phyloP scores from a whole-genome alignment of 2,797 vertebrate genomes.

The Micropoecilia bifurca region DNA sequence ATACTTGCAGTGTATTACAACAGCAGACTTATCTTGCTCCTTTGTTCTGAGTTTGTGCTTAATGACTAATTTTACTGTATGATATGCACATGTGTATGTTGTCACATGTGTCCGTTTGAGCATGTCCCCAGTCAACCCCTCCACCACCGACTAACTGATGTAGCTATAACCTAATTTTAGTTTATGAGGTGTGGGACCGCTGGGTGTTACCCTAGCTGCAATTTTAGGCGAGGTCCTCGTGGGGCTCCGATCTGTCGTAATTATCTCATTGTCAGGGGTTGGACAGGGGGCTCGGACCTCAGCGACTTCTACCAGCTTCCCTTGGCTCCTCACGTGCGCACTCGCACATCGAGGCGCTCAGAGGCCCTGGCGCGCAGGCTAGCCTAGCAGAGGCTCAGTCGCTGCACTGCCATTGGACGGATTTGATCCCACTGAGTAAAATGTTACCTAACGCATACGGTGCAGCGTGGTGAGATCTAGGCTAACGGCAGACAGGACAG shows the following conservation, averaged over 20 bases:
- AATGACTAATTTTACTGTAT: too few species aligned
- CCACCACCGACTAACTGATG: conserved; percentile 66
- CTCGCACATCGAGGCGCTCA: conserved; percentile 41
- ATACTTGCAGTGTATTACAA: background rate
- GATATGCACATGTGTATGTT: too few species aligned
- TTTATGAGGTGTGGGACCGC: conserved; percentile 79
- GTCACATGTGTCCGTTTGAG: conserved; percentile 51
- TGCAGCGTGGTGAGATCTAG: conserved; percentile 68
- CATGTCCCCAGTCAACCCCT: conserved; percentile 63
- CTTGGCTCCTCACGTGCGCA: conserved; percentile 66
- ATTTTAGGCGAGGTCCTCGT: conserved; percentile 70
- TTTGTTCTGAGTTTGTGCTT: background rate
- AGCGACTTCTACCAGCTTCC: conserved; percentile 49
- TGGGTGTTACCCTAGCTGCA: conserved; percentile 79
- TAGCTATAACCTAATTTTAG: conserved; percentile 75
- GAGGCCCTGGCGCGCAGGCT: conserved; percentile 28
- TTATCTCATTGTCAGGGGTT: conserved; percentile 76
- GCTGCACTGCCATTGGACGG: conserved; percentile 59
- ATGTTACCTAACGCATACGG: conserved; percentile 74
- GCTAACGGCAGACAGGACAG: conserved; percentile 68
- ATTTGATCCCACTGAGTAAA: conserved; percentile 59
- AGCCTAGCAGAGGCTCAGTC: conserved; percentile 55
- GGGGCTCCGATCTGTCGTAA: conserved; percentile 71
- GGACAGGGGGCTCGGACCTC: conserved; percentile 72
- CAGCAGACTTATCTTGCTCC: background rate